Evolutionary conservation across 2,888 invertebrate genomes (phyloP).

Genomic region (Podotricha telesiphe): DNA sequence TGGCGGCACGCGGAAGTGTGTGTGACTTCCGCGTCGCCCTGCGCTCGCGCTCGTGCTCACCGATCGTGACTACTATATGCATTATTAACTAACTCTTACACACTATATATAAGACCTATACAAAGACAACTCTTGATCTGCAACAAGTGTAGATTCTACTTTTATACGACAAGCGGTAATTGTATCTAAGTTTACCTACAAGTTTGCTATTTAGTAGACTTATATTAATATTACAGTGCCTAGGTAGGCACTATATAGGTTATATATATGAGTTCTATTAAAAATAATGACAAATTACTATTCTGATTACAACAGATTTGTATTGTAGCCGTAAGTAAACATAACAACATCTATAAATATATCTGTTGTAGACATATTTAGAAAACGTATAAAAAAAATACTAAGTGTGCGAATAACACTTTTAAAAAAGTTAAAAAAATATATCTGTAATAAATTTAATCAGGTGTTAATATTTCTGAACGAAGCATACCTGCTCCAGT

Average conservation of each 20-base stretch:
- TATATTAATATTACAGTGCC: not conserved
- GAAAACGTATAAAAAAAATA: too few species aligned
- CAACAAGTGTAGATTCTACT: slow-evolving; percentile 12
- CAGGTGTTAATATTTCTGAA: not conserved
- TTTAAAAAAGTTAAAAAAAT: too few species aligned
- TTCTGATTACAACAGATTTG: not conserved
- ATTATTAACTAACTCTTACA: slow-evolving; percentile 64
- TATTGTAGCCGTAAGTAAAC: too few species aligned
- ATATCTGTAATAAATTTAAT: not conserved
- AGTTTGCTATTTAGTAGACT: not conserved
- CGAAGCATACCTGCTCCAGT: slow-evolving; percentile 5
- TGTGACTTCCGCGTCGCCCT: slow-evolving; percentile 74
- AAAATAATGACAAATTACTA: not conserved
- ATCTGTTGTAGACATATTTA: too few species aligned
- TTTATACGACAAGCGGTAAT: slow-evolving; percentile 3
- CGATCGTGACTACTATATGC: slow-evolving; percentile 72
- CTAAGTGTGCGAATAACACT: too few species aligned
- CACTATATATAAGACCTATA: slow-evolving; percentile 59
- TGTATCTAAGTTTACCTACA: slow-evolving; percentile 11
- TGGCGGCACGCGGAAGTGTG: slow-evolving; percentile 82
- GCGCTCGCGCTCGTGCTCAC: slow-evolving; percentile 62
- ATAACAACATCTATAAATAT: too few species aligned
- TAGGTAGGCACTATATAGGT: too few species aligned
- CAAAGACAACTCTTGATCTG: slow-evolving; percentile 47
- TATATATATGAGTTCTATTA: not conserved